A percentile compares a stretch with the other conserved stretches of the same genome.
These are phyloP conservation scores for Amorpha juglandis DNA, from an alignment of 2,888 invertebrate species.

Conservation along the genomic window DNA sequence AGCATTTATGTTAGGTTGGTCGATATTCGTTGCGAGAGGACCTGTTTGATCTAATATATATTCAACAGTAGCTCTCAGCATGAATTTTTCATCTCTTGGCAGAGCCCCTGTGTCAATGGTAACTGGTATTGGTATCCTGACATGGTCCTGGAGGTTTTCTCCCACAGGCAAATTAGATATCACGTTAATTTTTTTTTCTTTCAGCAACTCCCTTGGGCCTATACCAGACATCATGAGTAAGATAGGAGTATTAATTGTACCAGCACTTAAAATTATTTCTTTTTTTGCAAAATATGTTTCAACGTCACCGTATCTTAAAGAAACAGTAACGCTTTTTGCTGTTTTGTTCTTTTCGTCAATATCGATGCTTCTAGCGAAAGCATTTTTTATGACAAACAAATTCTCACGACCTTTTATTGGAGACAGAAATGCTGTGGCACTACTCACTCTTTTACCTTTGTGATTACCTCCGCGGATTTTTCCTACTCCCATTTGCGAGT, in stretches of 20 bases:
- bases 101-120: conserved; percentile 64
- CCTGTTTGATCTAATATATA: conserved; percentile 71
- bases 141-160: conserved; percentile 78
- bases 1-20: conserved; percentile 75
- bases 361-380: conserved; percentile 54
- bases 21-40: conserved; percentile 70
- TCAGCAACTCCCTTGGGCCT: conserved; percentile 62
- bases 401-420: conserved; percentile 61
- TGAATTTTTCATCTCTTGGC: conserved; percentile 57
- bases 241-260: conserved; percentile 67
- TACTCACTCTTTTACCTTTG: conserved; percentile 82
- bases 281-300: conserved; percentile 59
- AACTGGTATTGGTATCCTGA: conserved; percentile 71
- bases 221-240: conserved; percentile 72
- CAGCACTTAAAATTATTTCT: conserved; percentile 71
- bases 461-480: conserved; percentile 79
- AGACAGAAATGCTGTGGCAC: conserved; percentile 79
- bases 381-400: conserved; percentile 64
- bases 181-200: conserved; percentile 58
- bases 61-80: conserved; percentile 66
- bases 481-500: conserved; percentile 81
- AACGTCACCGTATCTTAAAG: conserved; percentile 50
- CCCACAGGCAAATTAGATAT: conserved; percentile 68
- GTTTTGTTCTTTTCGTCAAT: conserved; percentile 52
- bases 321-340: conserved; percentile 61